Percentiles rank a stretch among this genome's conserved stretches.
These are phyloP conservation scores for Cichladusa arquata DNA, from an alignment of 2,113 vertebrate species.

Conservation along the genomic window DNA sequence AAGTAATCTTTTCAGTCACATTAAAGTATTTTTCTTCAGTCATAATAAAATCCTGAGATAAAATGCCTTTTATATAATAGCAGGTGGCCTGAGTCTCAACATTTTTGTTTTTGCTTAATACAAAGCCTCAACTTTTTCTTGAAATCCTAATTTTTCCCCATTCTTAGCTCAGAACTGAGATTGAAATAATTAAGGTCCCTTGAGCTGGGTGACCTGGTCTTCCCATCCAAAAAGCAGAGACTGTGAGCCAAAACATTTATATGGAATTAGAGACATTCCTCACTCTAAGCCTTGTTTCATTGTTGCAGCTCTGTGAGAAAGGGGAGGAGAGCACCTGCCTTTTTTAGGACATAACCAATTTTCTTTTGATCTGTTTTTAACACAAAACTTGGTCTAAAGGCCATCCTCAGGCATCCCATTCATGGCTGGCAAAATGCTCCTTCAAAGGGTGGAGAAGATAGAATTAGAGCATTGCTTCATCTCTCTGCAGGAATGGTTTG, in stretches of 20 bases:
- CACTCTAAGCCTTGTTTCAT: not conserved
- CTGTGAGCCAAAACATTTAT: not conserved
- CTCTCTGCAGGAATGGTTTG: conserved; percentile 10
- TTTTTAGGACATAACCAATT: not conserved
- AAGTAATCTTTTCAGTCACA: not conserved
- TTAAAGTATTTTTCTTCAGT: not conserved
- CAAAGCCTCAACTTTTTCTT: not conserved
- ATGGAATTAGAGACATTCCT: not conserved
- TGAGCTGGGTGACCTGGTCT: not conserved
- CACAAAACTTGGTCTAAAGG: not conserved
- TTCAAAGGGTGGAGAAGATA: conserved; percentile 33
- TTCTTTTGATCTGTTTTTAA: conserved; percentile 44
- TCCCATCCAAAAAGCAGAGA: not conserved
- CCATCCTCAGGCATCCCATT: not conserved
- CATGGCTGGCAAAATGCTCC: not conserved
- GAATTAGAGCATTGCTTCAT: conserved; percentile 16
- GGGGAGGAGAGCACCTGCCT: not conserved
- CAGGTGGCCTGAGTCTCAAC: not conserved
- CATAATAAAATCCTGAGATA: not conserved
- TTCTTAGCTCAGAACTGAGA: not conserved
- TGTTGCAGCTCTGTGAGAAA: not conserved
- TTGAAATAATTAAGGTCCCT: not conserved
- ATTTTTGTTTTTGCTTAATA: not conserved
- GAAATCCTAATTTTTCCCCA: not conserved
- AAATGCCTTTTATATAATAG: not conserved